Evolutionary conservation across 2,113 vertebrate genomes (phyloP).

Genomic region (Neolamprologus hecqui): DNA sequence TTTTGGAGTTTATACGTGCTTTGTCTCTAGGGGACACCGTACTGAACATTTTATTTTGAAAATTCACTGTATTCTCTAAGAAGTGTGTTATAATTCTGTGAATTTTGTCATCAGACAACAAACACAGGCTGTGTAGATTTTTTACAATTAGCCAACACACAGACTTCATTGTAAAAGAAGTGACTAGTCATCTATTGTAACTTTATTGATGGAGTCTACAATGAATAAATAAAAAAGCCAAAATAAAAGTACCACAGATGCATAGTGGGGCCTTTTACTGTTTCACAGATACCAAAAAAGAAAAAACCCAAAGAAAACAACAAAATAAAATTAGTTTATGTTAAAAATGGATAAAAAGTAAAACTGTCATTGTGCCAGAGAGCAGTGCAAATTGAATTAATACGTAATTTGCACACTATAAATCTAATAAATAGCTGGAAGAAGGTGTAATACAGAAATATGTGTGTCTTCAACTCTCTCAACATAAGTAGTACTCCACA

Average conservation of each 20-base stretch:
- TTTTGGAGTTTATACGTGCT: not conserved
- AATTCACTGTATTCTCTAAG: not conserved
- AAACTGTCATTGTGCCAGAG: not conserved
- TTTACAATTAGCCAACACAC: not conserved
- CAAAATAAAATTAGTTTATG: not conserved
- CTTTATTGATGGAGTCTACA: not conserved
- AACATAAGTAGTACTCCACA: not conserved
- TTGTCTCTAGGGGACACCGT: not conserved
- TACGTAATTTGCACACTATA: not conserved
- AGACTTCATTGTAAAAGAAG: not conserved
- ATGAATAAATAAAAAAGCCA: not conserved
- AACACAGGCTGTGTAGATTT: not conserved
- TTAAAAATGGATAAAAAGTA: not conserved
- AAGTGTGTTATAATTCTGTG: not conserved
- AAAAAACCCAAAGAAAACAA: not conserved
- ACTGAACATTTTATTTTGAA: not conserved
- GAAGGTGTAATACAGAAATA: not conserved
- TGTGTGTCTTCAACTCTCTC: not conserved
- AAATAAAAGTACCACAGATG: not conserved
- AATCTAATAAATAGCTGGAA: not conserved
- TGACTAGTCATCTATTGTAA: not conserved
- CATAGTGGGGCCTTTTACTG: not conserved
- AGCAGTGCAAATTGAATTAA: not conserved
- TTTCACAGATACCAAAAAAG: not conserved
- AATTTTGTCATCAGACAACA: not conserved